Base-by-base conservation (phyloP, 2,797 vertebrate genomes). In the Synanceia verrucosa region DNA sequence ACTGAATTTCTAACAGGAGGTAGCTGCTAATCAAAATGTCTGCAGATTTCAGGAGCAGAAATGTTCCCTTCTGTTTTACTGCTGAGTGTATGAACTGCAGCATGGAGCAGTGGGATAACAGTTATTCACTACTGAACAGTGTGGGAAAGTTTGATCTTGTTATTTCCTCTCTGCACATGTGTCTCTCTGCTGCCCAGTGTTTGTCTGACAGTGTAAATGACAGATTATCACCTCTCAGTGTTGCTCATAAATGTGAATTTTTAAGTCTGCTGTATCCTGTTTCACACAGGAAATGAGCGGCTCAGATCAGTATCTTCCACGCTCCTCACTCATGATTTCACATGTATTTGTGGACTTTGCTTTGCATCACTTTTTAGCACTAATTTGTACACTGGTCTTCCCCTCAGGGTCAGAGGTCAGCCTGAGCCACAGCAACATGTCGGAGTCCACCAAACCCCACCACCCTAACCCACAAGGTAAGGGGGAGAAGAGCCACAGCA, bases 371-470 rank as follows among this genome's bases (percentile, higher is more conserved):
- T 43, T 53, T 56, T 19, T 31, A 19, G 31, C 12, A n/a, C 4
- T 7, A 28, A 3, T 18, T 10, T 34, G 0, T 29, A 14, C 3
- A 28, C 2, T 55, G 10, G 3, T 61, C 6, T 74, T n/a, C 47
- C 55, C 11, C 11, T 62, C 73, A 95, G 94, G 93, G 91, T 91
- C 93, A 91, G 94, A 95, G 90, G 89, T 94, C 83, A 93, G 74
- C 72, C 91, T 91, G 71, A 91, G 92, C 91, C 64, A 90, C 67
- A 91, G 93, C 82, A 91, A 84, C 93, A 98, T 99, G 97, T 95
- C 96, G 0, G 97, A 98, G 79, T 55, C 90, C 34, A 62, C 93
- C 18, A 94, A 97, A 76, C 94, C 95, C 7, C 82, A 87, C 0
- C 91, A 88, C 70, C 87, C 91, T 60, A 85, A 36, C 0, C 91